A percentile compares a stretch with the other conserved stretches of the same genome.
phyloP scores from a whole-genome alignment of 2,888 invertebrate species.

The Tipula confusa region DNA sequence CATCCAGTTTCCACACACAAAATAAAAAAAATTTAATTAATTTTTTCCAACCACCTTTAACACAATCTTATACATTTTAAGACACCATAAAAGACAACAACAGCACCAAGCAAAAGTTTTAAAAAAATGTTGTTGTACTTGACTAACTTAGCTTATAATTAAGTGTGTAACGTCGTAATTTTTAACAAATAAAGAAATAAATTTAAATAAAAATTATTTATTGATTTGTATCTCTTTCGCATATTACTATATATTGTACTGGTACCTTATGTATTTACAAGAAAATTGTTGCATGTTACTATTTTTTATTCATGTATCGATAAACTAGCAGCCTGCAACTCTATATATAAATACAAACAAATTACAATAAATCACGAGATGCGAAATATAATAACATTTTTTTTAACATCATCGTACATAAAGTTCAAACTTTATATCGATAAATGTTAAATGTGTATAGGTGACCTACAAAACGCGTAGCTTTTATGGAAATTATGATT shows the following conservation, averaged over 20 bases:
- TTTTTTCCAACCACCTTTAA: neutral
- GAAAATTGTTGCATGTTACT: neutral
- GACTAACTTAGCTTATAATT: neutral
- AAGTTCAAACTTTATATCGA: neutral
- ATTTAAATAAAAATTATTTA: neutral
- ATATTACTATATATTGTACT: neutral
- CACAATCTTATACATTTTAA: neutral
- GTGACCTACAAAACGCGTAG: too few relatives aligned
- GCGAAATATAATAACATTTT: neutral
- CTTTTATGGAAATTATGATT: too few relatives aligned
- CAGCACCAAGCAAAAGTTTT: too few relatives aligned
- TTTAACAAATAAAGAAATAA: neutral
- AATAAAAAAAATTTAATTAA: neutral
- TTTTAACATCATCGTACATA: too few relatives aligned
- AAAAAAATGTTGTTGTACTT: neutral
- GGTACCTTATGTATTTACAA: neutral
- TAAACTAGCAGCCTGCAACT: neutral
- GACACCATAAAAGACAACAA: neutral
- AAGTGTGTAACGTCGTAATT: neutral
- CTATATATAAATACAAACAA: neutral
- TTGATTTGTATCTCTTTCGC: neutral
- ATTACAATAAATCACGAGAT: neutral
- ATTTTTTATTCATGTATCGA: neutral
- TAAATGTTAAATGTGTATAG: neutral
- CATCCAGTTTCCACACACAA: neutral